Conservation (phyloP, 2,113 vertebrate species). For the Planiliza haematocheilus region DNA sequence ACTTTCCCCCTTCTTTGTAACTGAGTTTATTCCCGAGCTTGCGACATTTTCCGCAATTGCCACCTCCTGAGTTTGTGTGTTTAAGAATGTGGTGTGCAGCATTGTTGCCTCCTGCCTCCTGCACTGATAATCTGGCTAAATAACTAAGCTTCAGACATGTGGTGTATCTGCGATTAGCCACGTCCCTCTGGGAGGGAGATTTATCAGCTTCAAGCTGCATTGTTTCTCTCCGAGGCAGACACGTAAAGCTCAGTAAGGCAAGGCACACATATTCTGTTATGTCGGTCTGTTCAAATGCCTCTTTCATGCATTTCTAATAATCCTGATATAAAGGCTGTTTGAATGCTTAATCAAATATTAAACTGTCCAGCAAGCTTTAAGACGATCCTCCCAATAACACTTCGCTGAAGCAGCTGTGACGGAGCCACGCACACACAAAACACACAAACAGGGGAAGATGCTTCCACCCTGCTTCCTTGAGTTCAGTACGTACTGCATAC, state of each 20-base stretch:
- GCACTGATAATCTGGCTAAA: constrained; percentile 62
- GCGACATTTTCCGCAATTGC: constrained; percentile 23
- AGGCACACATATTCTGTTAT: constrained; percentile 17
- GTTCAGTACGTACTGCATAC: constrained; percentile 22
- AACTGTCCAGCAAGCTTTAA: constrained; percentile 24
- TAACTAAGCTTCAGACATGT: constrained; percentile 51
- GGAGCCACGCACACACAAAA: constrained; percentile 12
- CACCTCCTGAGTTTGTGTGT: constrained; percentile 40
- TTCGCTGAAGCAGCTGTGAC: constrained; percentile 15
- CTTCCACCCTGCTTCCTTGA: constrained; percentile 7
- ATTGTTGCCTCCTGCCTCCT: constrained; percentile 39
- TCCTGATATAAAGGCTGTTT: constrained; percentile 40
- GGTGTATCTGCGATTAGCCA: constrained; percentile 58
- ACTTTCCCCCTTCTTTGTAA: constrained; percentile 36
- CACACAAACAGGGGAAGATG: constrained; percentile 4
- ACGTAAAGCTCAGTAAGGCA: constrained; percentile 17
- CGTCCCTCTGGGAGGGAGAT: constrained; percentile 50
- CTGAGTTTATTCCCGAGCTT: constrained; percentile 48
- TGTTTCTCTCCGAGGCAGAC: constrained; percentile 52
- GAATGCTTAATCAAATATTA: constrained; percentile 43
- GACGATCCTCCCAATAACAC: constrained; percentile 13
- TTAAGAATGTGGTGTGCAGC: constrained; percentile 43
- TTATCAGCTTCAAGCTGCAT: constrained; percentile 59
- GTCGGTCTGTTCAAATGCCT: constrained; percentile 15
- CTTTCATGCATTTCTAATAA: constrained; percentile 9